Percentiles rank a stretch among this genome's conserved stretches.
phyloP scores from a whole-genome alignment of 2,888 invertebrate species.

The Alviniconcha strummeri region DNA sequence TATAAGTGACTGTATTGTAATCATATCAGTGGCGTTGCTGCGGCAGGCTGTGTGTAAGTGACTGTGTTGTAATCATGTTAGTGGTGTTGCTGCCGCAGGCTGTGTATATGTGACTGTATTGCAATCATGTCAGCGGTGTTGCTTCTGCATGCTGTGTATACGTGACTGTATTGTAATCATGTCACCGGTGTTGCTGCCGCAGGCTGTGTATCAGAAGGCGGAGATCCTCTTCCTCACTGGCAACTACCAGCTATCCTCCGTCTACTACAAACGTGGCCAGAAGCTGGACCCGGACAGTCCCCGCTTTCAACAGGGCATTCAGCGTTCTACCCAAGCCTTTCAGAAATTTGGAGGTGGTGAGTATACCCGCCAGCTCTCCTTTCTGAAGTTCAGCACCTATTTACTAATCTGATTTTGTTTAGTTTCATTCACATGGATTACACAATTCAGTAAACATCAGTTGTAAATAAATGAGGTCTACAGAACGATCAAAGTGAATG shows the following conservation, averaged over 20 bases:
- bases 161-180: neutral
- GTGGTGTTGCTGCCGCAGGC: too few relatives aligned
- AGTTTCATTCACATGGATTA: too few relatives aligned
- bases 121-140: neutral
- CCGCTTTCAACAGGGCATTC: constrained; percentile 82
- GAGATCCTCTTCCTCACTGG: constrained; percentile 92
- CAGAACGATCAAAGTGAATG: too few relatives aligned
- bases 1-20: neutral
- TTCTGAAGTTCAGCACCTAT: constrained; percentile 44
- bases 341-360: constrained; percentile 24
- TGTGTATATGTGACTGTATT: neutral
- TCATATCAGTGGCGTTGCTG: neutral
- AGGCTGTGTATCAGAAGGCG: constrained; percentile 90
- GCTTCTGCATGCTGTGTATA: neutral
- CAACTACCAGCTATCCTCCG: constrained; percentile 93
- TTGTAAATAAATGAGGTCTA: too few relatives aligned
- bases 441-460: too few relatives aligned
- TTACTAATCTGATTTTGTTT: too few relatives aligned
- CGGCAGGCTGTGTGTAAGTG: neutral
- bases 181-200: neutral
- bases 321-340: constrained; percentile 79
- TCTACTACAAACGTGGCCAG: constrained; percentile 91
- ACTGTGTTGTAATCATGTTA: too few relatives aligned
- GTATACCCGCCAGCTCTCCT: constrained; percentile 43
- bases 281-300: constrained; percentile 87